phyloP scores from a whole-genome alignment of 1,140 invertebrate genomes.

The Ridgeia piscesae region DNA sequence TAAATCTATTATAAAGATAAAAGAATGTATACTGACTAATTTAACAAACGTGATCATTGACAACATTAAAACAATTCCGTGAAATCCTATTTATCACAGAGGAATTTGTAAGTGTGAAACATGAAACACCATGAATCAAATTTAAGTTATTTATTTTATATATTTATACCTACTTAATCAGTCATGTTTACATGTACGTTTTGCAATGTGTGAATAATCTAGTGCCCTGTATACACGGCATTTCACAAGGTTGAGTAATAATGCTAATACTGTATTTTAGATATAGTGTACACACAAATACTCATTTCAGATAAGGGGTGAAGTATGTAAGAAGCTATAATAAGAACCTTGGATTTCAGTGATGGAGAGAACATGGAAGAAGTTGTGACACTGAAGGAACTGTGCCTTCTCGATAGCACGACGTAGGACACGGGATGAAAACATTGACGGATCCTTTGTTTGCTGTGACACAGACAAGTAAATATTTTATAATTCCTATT shows the following conservation, averaged over 20 bases:
- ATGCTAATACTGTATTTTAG: not conserved
- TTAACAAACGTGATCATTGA: no score
- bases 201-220: no score
- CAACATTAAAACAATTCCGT: no score
- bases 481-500: not conserved
- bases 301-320: not conserved
- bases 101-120: no score
- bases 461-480: constrained; percentile 12
- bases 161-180: no score
- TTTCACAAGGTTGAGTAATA: not conserved
- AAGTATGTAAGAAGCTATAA: not conserved
- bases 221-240: no score
- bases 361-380: constrained; percentile 34
- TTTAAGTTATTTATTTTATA: no score
- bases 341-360: constrained; percentile 26
- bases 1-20: not conserved
- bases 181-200: no score
- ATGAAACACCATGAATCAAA: no score
- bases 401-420: constrained; percentile 31
- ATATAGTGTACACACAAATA: not conserved
- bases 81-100: no score
- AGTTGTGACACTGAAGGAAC: constrained; percentile 36
- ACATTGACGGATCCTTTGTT: constrained; percentile 25
- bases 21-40: no score
- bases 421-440: constrained; percentile 28